These are phyloP conservation scores for Tragelaphus imberbis DNA, from an alignment of 2,113 vertebrate genomes.

Conservation along the genomic window DNA sequence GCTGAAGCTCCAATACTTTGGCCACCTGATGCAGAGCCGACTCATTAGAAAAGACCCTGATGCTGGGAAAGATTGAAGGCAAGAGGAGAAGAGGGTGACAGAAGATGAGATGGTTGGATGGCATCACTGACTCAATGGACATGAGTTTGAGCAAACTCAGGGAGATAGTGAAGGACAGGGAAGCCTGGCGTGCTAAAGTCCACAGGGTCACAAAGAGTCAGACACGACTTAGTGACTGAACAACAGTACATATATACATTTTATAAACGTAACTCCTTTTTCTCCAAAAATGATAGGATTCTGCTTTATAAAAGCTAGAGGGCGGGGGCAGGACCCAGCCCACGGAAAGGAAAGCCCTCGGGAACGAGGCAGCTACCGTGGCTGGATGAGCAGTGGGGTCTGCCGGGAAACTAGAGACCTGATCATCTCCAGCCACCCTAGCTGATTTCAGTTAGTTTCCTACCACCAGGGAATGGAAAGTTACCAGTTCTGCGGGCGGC, in stretches of 20 bases:
- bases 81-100: neutral
- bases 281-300: neutral
- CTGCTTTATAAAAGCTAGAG: neutral
- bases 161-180: neutral
- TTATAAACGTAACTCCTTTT: neutral
- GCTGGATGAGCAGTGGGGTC: neutral
- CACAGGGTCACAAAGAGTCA: neutral
- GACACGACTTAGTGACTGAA: neutral
- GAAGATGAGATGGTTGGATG: neutral
- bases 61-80: neutral
- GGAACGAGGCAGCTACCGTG: neutral
- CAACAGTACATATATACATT: neutral
- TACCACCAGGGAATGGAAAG: neutral
- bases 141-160: neutral
- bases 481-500: neutral
- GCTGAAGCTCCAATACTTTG: neutral
- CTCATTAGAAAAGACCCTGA: neutral
- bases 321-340: neutral
- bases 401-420: neutral
- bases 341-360: neutral
- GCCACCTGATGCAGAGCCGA: neutral
- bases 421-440: neutral
- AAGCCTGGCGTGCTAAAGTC: neutral
- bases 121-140: neutral
- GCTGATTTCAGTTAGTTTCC: neutral